These are phyloP conservation scores for Erpobdella octoculata DNA, from an alignment of 2,888 invertebrate species.

Conservation along the genomic window DNA sequence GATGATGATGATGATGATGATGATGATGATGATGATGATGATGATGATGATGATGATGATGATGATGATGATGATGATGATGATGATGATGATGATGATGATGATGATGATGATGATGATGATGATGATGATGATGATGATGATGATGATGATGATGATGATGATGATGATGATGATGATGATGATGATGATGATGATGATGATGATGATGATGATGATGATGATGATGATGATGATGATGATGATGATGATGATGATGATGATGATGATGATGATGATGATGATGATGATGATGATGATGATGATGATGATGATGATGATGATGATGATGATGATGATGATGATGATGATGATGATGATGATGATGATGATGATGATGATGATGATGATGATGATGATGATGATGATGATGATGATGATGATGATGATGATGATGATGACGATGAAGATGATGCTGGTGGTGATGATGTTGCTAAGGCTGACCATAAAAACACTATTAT, in stretches of 20 bases:
- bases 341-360: too few species aligned
- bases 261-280: too few species aligned
- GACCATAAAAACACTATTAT: constrained; percentile 14
- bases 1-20: not conserved
- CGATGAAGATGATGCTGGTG: constrained; percentile 12
- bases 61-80: constrained; percentile 19
- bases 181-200: constrained; percentile 14
- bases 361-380: constrained; percentile 15
- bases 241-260: constrained; percentile 8
- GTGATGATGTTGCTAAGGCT: constrained; percentile 23
- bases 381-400: constrained; percentile 10
- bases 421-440: constrained; percentile 7
- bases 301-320: constrained; percentile 20
- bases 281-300: constrained; percentile 12
- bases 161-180: constrained; percentile 4
- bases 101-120: too few species aligned
- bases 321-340: too few species aligned
- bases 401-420: constrained; percentile 12
- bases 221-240: constrained; percentile 15
- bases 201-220: constrained; percentile 15
- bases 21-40: not conserved
- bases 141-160: constrained; percentile 8
- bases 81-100: not conserved
- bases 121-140: constrained; percentile 9
- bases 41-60: constrained; percentile 6